Base-by-base conservation (phyloP, 30 jellyfish, hydroid and myxozoan species). In the Sanderia malayensis region DNA sequence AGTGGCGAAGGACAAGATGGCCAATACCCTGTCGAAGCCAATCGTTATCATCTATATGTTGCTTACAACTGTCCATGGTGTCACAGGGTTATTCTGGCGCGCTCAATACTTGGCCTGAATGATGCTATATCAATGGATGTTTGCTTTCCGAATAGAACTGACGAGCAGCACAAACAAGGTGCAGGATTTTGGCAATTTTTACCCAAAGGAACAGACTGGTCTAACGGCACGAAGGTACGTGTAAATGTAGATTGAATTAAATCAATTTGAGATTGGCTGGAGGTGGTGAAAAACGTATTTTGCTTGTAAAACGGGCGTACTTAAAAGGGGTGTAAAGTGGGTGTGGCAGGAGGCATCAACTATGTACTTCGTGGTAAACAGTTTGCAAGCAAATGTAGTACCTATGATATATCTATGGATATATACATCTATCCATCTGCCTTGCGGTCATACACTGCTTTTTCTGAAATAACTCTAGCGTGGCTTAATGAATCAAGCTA, bases 31-130 rank as follows among this genome's bases (percentile, higher is more conserved):
- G 80, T 46, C 30, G 87, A 76, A 31, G 71, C 62, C 27, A 65
- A 63, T 52, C 74, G 87, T 18, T 76, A 61, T 34, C 87, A 76
- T 30, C 61, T 76, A 18, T 76, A 76, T 28, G 87, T 76, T 3
- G 87, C 87, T 17, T 76, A 76, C 65, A 76, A 76, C 44, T 76
- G 87, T 24, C 87, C 87, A 2, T 76, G 87, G 87, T 76, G 87
- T 37, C 87, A 76, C 25, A 46, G 87, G 53, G 87, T 62, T 19
- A 76, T 76, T 18, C 58, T 76, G 32, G 32, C 87, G 27, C 53
- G 87, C 27, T 44, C 87, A 7, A 15, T 76, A 37, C 80, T 76
- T 0, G 87, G 87, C 20, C 37, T 76, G 72, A 45, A 76, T 37
- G 87, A 61, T 76, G 87, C 73, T 4, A 55, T 76, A 4, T 76